Percentiles rank a stretch among this genome's conserved stretches.
phyloP scores from a whole-genome alignment of 1,140 invertebrate genomes.

The Trichonephila clavipes region DNA sequence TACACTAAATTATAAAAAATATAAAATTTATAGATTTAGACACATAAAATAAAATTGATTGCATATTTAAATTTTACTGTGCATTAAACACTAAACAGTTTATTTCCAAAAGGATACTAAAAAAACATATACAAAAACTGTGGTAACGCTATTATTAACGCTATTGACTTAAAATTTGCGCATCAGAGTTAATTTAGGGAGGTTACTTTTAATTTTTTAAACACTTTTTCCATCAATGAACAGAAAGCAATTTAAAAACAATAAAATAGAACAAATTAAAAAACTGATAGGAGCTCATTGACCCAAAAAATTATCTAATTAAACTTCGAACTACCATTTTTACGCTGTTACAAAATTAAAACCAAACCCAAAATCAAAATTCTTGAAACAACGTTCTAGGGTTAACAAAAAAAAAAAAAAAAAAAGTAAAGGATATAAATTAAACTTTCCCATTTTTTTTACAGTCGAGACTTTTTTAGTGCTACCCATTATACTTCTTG shows the following conservation, averaged over 20 bases:
- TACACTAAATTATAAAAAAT: no score
- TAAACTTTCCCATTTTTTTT: not conserved
- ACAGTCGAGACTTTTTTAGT: not conserved
- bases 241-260: not conserved
- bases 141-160: no score
- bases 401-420: not conserved
- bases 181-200: not conserved
- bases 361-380: not conserved
- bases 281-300: slow-evolving; percentile 2
- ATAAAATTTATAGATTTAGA: no score
- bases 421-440: not conserved
- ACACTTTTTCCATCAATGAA: not conserved
- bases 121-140: no score
- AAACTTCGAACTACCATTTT: not conserved
- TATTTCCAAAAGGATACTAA: no score
- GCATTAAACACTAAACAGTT: no score
- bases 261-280: not conserved
- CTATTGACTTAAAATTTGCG: no score
- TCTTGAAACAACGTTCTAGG: not conserved
- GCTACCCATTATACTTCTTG: not conserved
- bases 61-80: no score
- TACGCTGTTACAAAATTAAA: not conserved
- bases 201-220: not conserved
- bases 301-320: slow-evolving; percentile 35
- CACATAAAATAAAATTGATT: no score